A percentile compares a stretch with the other conserved stretches of the same genome.
These are phyloP conservation scores for Malurus elegans DNA, from an alignment of 2,113 vertebrate genomes.

Conservation along the genomic window DNA sequence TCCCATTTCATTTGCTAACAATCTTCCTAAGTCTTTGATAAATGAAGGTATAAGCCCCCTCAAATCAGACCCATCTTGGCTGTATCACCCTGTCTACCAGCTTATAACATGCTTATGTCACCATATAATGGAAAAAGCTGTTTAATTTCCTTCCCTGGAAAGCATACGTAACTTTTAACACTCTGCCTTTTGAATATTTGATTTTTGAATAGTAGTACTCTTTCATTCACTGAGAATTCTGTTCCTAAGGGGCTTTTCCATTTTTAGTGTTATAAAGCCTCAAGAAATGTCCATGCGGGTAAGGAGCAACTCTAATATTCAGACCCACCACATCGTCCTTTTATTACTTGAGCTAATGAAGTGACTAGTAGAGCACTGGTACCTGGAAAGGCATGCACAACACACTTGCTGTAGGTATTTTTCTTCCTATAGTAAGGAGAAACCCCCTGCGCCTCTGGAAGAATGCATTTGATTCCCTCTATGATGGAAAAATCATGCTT, in stretches of 20 bases:
- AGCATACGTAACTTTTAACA: background rate
- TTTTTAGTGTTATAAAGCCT: background rate
- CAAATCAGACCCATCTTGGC: background rate
- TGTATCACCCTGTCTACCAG: background rate
- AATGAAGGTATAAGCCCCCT: background rate
- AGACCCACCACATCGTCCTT: background rate
- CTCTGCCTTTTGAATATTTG: background rate
- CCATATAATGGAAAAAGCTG: background rate
- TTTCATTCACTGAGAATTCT: background rate
- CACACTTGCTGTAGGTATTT: background rate
- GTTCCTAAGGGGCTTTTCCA: background rate
- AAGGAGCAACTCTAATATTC: background rate
- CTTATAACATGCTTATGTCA: background rate
- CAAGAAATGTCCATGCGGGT: background rate
- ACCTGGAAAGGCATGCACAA: background rate
- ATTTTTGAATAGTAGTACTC: background rate
- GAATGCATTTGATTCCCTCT: background rate
- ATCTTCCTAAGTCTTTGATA: background rate
- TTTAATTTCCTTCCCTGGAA: background rate
- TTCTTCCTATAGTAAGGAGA: background rate
- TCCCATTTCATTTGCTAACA: background rate
- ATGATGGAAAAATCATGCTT: background rate
- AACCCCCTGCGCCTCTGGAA: rapidly evolving
- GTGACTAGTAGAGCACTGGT: background rate
- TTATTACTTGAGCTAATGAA: background rate